These are phyloP conservation scores for Eutolmus rufibarbis DNA, from an alignment of 2,888 invertebrate species.

Conservation along the genomic window DNA sequence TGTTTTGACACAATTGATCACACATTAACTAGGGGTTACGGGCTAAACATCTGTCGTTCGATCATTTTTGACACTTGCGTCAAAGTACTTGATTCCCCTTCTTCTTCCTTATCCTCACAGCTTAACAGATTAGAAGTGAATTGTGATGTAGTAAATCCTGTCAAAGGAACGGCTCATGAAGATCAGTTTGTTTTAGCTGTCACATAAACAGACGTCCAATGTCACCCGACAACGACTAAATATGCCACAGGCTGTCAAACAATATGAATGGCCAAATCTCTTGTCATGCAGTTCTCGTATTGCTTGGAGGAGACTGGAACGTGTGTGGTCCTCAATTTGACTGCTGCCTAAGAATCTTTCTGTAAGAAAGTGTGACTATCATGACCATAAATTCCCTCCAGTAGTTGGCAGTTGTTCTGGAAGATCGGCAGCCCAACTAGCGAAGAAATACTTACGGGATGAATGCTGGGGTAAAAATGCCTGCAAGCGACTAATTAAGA, in stretches of 20 bases:
- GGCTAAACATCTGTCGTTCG: conserved; percentile 48
- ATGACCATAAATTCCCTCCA: conserved; percentile 26
- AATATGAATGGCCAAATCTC: conserved; percentile 46
- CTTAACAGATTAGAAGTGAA: not conserved
- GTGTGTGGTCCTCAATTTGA: conserved; percentile 42
- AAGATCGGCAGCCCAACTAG: conserved; percentile 44
- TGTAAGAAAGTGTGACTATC: not conserved
- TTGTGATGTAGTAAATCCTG: not conserved
- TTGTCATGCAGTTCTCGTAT: not conserved
- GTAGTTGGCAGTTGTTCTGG: conserved; percentile 33
- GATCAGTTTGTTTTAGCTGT: conserved; percentile 47
- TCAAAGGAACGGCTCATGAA: conserved; percentile 30
- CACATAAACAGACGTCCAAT: conserved; percentile 43
- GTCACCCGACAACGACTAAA: conserved; percentile 47
- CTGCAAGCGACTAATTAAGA: conserved; percentile 45
- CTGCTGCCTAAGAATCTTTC: not conserved
- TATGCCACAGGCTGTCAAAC: conserved; percentile 48
- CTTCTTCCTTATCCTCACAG: conserved; percentile 30
- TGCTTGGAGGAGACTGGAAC: not conserved
- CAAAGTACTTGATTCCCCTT: conserved; percentile 22
- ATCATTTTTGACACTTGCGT: conserved; percentile 44
- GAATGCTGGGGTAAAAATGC: conserved; percentile 11
- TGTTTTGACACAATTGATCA: conserved; percentile 41
- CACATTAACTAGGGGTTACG: conserved; percentile 26
- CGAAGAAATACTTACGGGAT: conserved; percentile 36